Conservation (phyloP, 2,797 vertebrate genomes). For the Prionace glauca region DNA sequence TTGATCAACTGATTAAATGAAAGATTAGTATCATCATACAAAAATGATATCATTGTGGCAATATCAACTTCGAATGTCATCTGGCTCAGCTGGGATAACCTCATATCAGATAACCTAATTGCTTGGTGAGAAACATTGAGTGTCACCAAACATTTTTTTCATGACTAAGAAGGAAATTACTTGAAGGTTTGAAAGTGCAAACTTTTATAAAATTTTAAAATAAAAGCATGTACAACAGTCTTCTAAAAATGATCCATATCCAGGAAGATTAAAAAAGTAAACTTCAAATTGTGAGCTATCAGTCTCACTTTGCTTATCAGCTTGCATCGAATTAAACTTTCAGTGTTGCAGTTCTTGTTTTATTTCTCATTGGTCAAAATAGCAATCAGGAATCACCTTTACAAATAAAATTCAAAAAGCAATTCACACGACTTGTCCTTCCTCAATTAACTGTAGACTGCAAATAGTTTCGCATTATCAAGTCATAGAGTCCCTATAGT, state of each 20-base stretch:
- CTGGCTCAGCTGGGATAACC: background rate
- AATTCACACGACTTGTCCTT: background rate
- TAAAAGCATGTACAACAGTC: background rate
- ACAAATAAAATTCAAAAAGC: background rate
- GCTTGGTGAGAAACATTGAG: background rate
- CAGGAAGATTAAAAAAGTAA: background rate
- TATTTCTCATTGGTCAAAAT: background rate
- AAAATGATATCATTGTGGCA: no score
- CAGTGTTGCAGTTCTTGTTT: background rate
- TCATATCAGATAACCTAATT: background rate
- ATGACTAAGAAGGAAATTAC: background rate
- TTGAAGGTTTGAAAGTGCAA: background rate
- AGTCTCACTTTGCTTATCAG: background rate
- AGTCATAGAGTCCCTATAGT: background rate
- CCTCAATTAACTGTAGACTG: background rate
- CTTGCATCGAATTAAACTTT: background rate
- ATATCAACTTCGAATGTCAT: background rate
- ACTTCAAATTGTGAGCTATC: background rate
- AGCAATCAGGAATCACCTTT: background rate
- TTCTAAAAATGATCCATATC: conserved; percentile 3
- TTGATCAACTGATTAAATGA: no score
- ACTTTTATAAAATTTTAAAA: background rate
- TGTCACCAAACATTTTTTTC: background rate
- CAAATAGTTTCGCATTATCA: background rate
- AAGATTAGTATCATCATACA: no score